Percentiles rank a stretch among this genome's conserved stretches.
These are phyloP conservation scores for Oscheius sp. DNA, from an alignment of 2,888 invertebrate species.

Conservation along the genomic window DNA sequence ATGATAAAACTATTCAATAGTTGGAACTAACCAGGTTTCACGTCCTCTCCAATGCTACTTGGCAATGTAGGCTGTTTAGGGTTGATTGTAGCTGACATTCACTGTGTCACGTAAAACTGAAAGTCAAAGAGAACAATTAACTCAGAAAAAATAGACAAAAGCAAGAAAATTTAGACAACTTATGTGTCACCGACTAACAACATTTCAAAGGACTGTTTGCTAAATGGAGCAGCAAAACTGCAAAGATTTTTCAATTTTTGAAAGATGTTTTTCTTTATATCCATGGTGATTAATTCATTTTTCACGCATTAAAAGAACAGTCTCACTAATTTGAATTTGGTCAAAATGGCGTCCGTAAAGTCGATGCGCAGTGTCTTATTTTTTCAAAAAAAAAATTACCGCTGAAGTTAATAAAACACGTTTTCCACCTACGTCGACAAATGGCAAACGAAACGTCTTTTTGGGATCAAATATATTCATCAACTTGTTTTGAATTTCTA, in stretches of 20 bases:
- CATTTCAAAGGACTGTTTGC: slow-evolving; percentile 21
- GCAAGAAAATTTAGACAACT: background rate
- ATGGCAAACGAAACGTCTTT: too few relatives aligned
- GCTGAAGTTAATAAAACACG: too few relatives aligned
- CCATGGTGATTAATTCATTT: too few relatives aligned
- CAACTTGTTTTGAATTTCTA: too few relatives aligned
- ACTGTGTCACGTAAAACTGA: background rate
- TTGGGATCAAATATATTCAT: too few relatives aligned
- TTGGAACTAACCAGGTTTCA: slow-evolving; percentile 40
- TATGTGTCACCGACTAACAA: slow-evolving; percentile 15
- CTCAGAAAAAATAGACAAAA: background rate
- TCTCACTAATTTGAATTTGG: too few relatives aligned
- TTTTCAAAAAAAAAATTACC: too few relatives aligned
- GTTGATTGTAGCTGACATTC: slow-evolving; percentile 53
- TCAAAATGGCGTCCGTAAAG: too few relatives aligned
- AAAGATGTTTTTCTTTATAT: background rate
- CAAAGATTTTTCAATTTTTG: background rate
- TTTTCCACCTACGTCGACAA: too few relatives aligned
- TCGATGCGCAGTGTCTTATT: too few relatives aligned
- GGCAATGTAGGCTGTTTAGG: slow-evolving; percentile 37
- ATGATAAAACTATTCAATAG: background rate
- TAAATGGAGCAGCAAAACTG: background rate
- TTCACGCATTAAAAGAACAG: too few relatives aligned
- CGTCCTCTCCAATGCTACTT: slow-evolving; percentile 44
- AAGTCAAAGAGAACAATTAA: background rate